Evolutionary conservation across 2,888 invertebrate species (phyloP).

Genomic region (Opisthograptis luteolata): DNA sequence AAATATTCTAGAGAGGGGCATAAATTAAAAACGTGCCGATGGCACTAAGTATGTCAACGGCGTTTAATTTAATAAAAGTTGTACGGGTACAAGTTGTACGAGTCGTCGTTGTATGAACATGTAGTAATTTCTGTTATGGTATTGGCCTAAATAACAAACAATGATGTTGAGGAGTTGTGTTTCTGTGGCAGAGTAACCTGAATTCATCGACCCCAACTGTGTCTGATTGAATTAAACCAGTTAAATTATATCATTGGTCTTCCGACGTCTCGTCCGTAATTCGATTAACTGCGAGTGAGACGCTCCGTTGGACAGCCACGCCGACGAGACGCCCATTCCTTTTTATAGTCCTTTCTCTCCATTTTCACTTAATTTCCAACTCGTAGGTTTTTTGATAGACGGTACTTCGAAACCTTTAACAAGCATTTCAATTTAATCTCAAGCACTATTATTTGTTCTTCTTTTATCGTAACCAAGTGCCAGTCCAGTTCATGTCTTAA

Average conservation of each 20-base stretch:
- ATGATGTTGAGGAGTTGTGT: constrained; percentile 50
- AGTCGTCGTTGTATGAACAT: constrained; percentile 5
- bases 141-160: constrained; percentile 58
- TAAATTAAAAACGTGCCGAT: constrained; percentile 30
- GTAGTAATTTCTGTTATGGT: constrained; percentile 28
- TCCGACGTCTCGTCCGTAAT: constrained; percentile 69
- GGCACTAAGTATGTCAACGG: constrained; percentile 25
- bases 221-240: constrained; percentile 78
- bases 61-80: constrained; percentile 26
- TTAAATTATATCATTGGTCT: constrained; percentile 80
- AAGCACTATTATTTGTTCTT: constrained; percentile 7
- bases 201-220: constrained; percentile 74
- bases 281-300: constrained; percentile 69
- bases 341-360: constrained; percentile 49
- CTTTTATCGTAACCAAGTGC: constrained; percentile 6
- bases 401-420: constrained; percentile 24
- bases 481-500: constrained; percentile 24
- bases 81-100: constrained; percentile 5
- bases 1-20: constrained; percentile 21
- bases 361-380: constrained; percentile 38
- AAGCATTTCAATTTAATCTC: constrained; percentile 25
- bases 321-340: constrained; percentile 45
- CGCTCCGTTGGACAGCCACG: constrained; percentile 54
- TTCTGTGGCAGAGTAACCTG: constrained; percentile 63
- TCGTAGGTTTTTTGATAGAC: constrained; percentile 36